Base-by-base conservation (phyloP, 2,888 invertebrate genomes). In the Leptinotarsa peninsularis region DNA sequence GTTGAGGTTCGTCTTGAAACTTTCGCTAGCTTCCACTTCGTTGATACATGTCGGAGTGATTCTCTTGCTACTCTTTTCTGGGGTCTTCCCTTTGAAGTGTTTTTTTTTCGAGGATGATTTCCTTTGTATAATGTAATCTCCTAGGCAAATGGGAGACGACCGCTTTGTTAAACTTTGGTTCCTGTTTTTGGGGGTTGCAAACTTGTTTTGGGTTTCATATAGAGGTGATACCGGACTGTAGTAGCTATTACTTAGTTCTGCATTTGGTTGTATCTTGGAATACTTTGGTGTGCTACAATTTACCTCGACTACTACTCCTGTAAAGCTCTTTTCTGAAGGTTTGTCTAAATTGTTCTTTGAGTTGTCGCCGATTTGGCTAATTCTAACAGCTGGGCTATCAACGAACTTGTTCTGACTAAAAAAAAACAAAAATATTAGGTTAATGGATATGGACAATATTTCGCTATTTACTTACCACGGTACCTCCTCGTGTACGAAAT, bases 21-120 rank as follows among this genome's bases (percentile, higher is more conserved):
- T 74, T 49, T 67, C 78, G 68, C 80, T 82, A 17, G 73, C 67
- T 67, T 75, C 76, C 23, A 80, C 81, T 43, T 81, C 72, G n/a
- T 88, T 89, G 0, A 88, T 76, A 77, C 81, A 83, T 18, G 91
- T 91, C 0, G 91, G 92, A 78, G 91, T 92, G 1, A 91, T 91
- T 76, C 91, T 78, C 66, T 77, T 81, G 74, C 74, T 80, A 43
- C 66, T 76, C 67, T 80, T 76, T 60, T 72, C 78, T 69, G 78
- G 76, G 2, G 58, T 21, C 13, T 74, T 63, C 2, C 49, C 54
- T 43, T 21, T 68, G 4, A 14, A 23, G 5, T 58, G 18, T 83
- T 85, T 85, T 76, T 85, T 87, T 74, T 83, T 85, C 4, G 81
- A 78, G 17, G 79, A 81, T 49, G 72, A 76, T 68, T 78, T 84